Base-by-base conservation (phyloP, 2,113 vertebrate species). In the Xiphorhynchus elegans region DNA sequence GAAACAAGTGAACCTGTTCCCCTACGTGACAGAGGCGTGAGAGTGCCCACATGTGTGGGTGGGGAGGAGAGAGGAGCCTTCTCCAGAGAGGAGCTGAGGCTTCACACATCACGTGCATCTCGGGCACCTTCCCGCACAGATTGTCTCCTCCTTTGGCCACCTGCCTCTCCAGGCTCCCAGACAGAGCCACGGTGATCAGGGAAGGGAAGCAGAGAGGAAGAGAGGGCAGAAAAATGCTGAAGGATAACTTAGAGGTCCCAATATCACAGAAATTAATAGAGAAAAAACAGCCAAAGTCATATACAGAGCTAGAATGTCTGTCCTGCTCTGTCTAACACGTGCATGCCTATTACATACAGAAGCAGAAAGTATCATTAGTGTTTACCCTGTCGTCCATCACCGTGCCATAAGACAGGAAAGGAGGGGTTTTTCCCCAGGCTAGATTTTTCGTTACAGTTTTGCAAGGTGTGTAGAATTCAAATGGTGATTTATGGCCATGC, bases 61-160 rank as follows among this genome's bases (percentile, higher is more conserved):
- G 92, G 92, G 60, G 79, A 68, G 73, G 90, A 89, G 95, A 95
- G 79, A 8, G 0, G 60, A 7, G 13, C 72, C 62, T 89, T 39
- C 79, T 97, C 95, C 28, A 59, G 95, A 95, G 96, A 96, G 93
- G 90, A 91, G 90, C 87, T 94, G 91, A 67, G 90, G 6, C 92
- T 76, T 72, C 79, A 73, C 40, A 82, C 52, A 84, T 60, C 87
- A 74, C 53, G 33, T 23, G 60, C 78, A 49, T 23, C 92, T 66
- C 23, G 0, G 66, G 58, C 92, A 85, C 92, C 92, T 74, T 95
- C 72, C 84, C 39, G 1, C 42, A 39, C 78, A 80, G 60, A 42
- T 60, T 29, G 73, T n/a, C 87, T 81, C 59, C 52, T 21, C 56
- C 89, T 37, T 58, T 40, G 62, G 66, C 87, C 81, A 80, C 78